Conservation (phyloP, 2,113 vertebrate genomes). For the Serilophus lunatus region DNA sequence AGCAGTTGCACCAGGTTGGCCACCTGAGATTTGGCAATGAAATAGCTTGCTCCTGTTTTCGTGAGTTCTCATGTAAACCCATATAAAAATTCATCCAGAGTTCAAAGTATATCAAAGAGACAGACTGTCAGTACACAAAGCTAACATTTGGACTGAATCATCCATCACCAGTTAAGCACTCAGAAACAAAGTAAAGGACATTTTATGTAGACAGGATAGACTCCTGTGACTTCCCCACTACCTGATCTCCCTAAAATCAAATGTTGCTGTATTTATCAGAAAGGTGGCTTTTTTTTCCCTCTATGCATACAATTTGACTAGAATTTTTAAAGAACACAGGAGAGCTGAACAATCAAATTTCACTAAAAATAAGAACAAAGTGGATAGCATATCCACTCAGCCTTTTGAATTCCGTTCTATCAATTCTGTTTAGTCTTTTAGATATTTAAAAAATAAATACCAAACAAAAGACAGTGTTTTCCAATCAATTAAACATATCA, state of each 20-base stretch:
- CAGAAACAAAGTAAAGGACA: neutral
- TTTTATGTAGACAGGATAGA: neutral
- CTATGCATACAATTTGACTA: neutral
- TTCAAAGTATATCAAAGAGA: slow-evolving; percentile 39
- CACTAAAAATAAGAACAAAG: neutral
- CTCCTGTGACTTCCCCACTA: neutral
- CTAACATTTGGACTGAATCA: slow-evolving; percentile 7
- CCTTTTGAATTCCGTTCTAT: neutral
- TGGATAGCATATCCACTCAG: neutral
- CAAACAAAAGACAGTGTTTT: neutral
- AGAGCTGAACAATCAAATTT: neutral
- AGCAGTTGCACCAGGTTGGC: slow-evolving; percentile 1
- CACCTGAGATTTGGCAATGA: slow-evolving; percentile 11
- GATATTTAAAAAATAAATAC: neutral
- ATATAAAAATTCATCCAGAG: slow-evolving; percentile 36
- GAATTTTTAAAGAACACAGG: neutral
- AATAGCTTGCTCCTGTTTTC: slow-evolving; percentile 10
- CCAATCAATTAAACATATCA: neutral
- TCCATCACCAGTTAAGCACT: slow-evolving; percentile 15
- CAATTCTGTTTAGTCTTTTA: neutral
- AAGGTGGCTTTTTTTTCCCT: neutral
- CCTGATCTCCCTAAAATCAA: neutral
- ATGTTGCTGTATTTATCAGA: neutral
- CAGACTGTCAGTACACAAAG: neutral
- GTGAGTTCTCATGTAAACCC: slow-evolving; percentile 12